Evolutionary conservation across 2,888 invertebrate species (phyloP).

Genomic region (Cerastis rubricosa): DNA sequence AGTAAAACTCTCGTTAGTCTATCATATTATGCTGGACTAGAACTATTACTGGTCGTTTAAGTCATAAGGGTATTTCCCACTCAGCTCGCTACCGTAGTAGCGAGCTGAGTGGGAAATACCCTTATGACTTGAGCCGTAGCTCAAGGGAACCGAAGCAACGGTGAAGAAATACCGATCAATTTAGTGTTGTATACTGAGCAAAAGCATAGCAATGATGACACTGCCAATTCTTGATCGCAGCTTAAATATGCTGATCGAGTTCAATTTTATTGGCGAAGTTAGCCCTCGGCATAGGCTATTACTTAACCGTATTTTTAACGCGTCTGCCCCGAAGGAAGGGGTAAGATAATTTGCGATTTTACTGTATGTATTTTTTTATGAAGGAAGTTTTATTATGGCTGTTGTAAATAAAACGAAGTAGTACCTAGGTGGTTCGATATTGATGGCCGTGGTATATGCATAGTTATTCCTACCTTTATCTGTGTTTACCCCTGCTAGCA

Average conservation of each 20-base stretch:
- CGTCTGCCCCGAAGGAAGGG: too few relatives aligned
- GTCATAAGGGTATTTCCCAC: neutral
- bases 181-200: neutral
- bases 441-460: neutral
- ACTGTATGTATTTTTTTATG: neutral
- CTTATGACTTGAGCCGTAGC: neutral
- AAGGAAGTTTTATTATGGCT: neutral
- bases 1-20: neutral
- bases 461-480: neutral
- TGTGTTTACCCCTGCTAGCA: neutral
- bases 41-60: conserved; percentile 1
- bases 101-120: neutral
- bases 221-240: neutral
- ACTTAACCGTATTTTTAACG: too few relatives aligned
- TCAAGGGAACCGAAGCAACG: neutral
- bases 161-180: neutral
- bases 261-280: neutral
- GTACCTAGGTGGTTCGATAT: neutral
- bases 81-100: neutral
- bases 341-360: neutral
- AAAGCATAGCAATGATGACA: neutral
- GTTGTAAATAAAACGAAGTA: neutral
- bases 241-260: neutral
- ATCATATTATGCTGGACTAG: neutral
- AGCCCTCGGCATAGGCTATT: neutral